Evolutionary conservation across 2,113 vertebrate genomes (phyloP), one percentile per base, ranked within the genome.

Genomic region (Nothocercus julius): DNA sequence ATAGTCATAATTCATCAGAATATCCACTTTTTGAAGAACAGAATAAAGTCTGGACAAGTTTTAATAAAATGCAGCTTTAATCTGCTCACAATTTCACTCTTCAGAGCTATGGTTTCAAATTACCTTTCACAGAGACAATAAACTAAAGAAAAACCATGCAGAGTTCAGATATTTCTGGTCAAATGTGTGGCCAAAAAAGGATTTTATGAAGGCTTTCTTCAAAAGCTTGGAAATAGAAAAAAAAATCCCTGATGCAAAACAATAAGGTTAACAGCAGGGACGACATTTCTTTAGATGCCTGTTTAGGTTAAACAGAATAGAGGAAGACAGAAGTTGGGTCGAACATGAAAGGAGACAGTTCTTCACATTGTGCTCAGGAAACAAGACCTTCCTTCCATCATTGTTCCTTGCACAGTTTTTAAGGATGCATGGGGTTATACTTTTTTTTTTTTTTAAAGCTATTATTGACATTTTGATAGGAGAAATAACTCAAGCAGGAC

Each of bases 221-320:
- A 49, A 92, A 42, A 73, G 61, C 36, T 59, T 84, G 44, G 7
- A 27, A 90, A 82, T 28, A 69, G 84, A 61, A 88, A 45, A 15
- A 79, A 73, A 93, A 97, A 89, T 66, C 74, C 53, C 18, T 45
- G 36, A 87, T 79, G 40, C 30, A 94, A 90, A 88, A 64, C 20
- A 62, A 75, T 11, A 34, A 68, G 27, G 30, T 79, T 68, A 96
- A 75, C 30, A 88, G 44, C 44, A 73, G 40, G 51, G 58, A 75
- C 74, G 56, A 12, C 12, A 75, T 63, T 85, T 94, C 58, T 91
- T 34, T 14, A 92, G 42, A 28, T 84, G 54, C 91, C 88, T 91
- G 38, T 90, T 87, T 44, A 74, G 25, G 86, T 67, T 93, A 83
- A 92, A 82, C 8, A 86, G 21, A 92, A 32, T 42, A 68, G 2